A percentile compares a stretch with the other conserved stretches of the same genome.
Conservation (phyloP, 2,888 invertebrate species). For the Nesidiocoris tenuis region DNA sequence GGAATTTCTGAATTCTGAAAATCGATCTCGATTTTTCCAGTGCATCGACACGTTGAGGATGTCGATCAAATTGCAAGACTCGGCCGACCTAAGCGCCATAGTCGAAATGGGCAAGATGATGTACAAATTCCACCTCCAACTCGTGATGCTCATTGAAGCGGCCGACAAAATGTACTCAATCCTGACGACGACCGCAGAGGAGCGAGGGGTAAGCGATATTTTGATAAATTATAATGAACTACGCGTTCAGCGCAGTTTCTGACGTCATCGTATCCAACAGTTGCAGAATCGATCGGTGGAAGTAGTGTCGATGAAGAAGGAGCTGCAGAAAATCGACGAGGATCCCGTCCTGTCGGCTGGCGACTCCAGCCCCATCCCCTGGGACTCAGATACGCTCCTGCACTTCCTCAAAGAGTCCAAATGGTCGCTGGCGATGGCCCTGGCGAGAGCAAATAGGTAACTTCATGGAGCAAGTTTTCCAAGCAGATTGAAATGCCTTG, state of each 20-base stretch:
- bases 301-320: slow-evolving; percentile 61
- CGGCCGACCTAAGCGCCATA: slow-evolving; percentile 70
- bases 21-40: slow-evolving; percentile 60
- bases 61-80: slow-evolving; percentile 71
- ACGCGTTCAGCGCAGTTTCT: too few relatives aligned
- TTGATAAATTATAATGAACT: too few relatives aligned
- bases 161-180: slow-evolving; percentile 79
- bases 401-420: slow-evolving; percentile 63
- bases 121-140: slow-evolving; percentile 90
- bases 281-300: slow-evolving; percentile 66
- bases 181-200: slow-evolving; percentile 61
- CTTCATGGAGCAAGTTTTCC: not conserved
- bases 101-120: slow-evolving; percentile 81
- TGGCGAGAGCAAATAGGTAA: slow-evolving; percentile 63
- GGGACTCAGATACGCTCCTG: slow-evolving; percentile 54
- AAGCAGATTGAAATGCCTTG: not conserved
- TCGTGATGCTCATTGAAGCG: slow-evolving; percentile 83
- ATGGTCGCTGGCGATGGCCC: slow-evolving; percentile 69
- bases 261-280: slow-evolving; percentile 53
- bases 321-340: slow-evolving; percentile 54
- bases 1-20: too few relatives aligned
- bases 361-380: slow-evolving; percentile 42
- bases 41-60: slow-evolving; percentile 80
- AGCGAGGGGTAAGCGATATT: slow-evolving; percentile 57
- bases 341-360: slow-evolving; percentile 27